Evolutionary conservation across 2,888 invertebrate species (phyloP).

Genomic region (Frankliniella fusca): DNA sequence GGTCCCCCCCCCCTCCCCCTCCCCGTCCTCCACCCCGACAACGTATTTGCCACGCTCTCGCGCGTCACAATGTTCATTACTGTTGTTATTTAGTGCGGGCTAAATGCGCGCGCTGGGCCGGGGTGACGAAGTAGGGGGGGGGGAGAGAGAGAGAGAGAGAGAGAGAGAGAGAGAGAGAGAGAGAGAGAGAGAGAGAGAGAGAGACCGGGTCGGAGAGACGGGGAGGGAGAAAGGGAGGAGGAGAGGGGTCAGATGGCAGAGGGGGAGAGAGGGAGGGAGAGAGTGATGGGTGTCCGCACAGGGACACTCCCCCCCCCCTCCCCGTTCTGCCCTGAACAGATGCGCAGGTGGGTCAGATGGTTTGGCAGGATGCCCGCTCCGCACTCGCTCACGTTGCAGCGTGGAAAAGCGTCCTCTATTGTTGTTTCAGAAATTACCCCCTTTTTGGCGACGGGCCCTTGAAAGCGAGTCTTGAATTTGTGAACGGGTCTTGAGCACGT

Average conservation of each 20-base stretch:
- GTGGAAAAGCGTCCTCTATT: too few relatives aligned
- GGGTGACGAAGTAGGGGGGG: not conserved
- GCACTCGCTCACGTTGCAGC: too few relatives aligned
- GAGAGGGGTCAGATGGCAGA: too few relatives aligned
- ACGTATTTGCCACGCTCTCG: not conserved
- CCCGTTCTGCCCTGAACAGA: too few relatives aligned
- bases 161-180: not conserved
- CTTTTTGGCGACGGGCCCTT: too few relatives aligned
- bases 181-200: not conserved
- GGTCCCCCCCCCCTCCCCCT: not conserved
- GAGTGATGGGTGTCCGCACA: not conserved
- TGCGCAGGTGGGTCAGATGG: too few relatives aligned
- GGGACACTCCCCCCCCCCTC: too few relatives aligned
- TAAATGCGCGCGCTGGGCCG: not conserved
- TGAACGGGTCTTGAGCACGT: too few relatives aligned
- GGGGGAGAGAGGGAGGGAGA: not conserved
- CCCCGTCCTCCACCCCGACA: not conserved
- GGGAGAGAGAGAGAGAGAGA: not conserved
- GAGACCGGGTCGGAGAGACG: not conserved
- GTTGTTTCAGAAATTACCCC: too few relatives aligned
- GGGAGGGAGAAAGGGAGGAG: too few relatives aligned
- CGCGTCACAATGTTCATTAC: slow-evolving; percentile 12
- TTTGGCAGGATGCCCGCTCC: too few relatives aligned
- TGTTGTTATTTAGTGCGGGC: slow-evolving; percentile 9
- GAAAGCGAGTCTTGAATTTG: too few relatives aligned